A percentile compares a stretch with the other conserved stretches of the same genome.
Evolutionary conservation across 1,140 invertebrate species (phyloP).

Genomic region (Oryctes rhinoceros): DNA sequence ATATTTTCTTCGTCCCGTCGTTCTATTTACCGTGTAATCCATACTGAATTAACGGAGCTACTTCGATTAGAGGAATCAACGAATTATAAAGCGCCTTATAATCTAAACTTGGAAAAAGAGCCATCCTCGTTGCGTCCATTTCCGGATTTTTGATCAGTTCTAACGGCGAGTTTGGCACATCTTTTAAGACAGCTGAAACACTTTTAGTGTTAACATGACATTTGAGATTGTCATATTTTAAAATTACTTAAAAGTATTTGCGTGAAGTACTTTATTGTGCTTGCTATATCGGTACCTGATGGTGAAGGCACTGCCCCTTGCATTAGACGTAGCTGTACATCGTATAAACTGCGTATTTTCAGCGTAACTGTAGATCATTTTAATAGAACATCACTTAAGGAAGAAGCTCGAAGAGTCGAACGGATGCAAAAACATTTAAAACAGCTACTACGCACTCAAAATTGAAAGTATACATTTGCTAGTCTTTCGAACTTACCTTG

Average conservation of each 20-base stretch:
- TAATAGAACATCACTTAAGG: not conserved
- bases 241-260: constrained; percentile 93
- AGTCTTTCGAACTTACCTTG: too few relatives aligned
- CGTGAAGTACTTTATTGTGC: constrained; percentile 97
- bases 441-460: not conserved
- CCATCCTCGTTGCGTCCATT: constrained; percentile 85
- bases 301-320: constrained; percentile 92
- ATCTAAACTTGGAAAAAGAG: constrained; percentile 93
- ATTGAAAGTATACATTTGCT: not conserved
- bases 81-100: constrained; percentile 93
- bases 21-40: constrained; percentile 76
- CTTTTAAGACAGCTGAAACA: constrained; percentile 86
- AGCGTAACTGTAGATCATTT: constrained; percentile 81
- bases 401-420: not conserved
- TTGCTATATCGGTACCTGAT: constrained; percentile 94
- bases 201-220: not conserved
- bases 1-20: not conserved
- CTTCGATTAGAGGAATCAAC: constrained; percentile 80
- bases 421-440: not conserved
- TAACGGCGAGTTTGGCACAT: constrained; percentile 90
- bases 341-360: constrained; percentile 95
- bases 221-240: not conserved
- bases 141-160: constrained; percentile 88
- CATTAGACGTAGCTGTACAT: constrained; percentile 91
- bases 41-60: constrained; percentile 83